These are phyloP conservation scores for Idris sp. DNA, from an alignment of 1,140 invertebrate genomes.

Conservation along the genomic window DNA sequence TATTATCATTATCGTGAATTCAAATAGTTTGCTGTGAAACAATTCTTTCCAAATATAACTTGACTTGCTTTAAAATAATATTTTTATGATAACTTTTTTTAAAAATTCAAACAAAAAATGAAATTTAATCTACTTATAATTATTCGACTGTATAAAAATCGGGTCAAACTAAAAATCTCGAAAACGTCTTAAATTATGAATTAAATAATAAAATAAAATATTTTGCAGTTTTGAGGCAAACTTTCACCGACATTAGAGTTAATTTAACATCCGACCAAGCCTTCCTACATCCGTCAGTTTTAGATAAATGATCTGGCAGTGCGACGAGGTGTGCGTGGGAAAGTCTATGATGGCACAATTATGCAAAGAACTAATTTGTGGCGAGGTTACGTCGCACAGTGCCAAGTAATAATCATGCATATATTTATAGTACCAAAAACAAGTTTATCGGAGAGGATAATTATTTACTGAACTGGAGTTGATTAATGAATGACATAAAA, in stretches of 20 bases:
- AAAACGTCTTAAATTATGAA: constrained; percentile 1
- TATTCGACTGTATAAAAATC: no score
- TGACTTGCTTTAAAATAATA: no score
- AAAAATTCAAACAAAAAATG: no score
- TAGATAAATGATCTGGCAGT: constrained; percentile 54
- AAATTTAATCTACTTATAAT: no score
- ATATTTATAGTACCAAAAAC: no score
- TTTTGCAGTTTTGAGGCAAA: constrained; percentile 26
- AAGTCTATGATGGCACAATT: constrained; percentile 50
- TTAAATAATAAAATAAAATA: constrained; percentile 13
- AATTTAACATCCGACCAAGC: constrained; percentile 58
- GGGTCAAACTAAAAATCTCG: no score
- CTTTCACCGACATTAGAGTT: constrained; percentile 50
- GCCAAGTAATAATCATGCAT: constrained; percentile 1
- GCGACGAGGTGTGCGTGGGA: constrained; percentile 52
- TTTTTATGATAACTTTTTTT: no score
- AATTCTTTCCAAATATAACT: no score
- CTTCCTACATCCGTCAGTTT: constrained; percentile 57
- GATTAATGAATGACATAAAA: background rate
- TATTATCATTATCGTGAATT: no score
- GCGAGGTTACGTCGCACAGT: background rate
- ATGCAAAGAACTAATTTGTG: constrained; percentile 40
- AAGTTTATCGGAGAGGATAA: background rate
- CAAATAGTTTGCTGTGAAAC: no score
- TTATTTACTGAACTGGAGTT: background rate